Evolutionary conservation across 2,113 vertebrate species (phyloP).

Genomic region (Psephotus haematonotus): DNA sequence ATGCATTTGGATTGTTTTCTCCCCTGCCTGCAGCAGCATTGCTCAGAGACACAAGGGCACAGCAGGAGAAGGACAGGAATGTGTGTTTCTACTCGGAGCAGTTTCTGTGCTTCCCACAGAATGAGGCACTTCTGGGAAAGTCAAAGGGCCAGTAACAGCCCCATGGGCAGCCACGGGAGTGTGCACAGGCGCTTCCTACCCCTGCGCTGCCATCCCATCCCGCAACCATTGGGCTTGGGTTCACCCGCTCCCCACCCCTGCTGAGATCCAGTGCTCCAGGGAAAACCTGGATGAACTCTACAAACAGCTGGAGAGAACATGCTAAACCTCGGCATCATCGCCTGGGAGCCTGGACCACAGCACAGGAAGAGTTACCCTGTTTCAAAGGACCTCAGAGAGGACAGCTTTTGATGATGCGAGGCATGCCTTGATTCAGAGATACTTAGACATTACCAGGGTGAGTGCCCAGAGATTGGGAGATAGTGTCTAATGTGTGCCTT

Average conservation of each 20-base stretch:
- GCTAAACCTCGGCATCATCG: not conserved
- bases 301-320: not conserved
- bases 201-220: fast-evolving
- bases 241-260: fast-evolving
- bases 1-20: not conserved
- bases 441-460: not conserved
- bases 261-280: fast-evolving
- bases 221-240: fast-evolving
- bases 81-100: not conserved
- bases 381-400: not conserved
- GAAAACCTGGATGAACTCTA: not conserved
- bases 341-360: not conserved
- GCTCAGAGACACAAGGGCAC: not conserved
- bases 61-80: not conserved
- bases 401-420: not conserved
- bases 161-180: fast-evolving
- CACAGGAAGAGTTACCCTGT: not conserved
- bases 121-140: not conserved
- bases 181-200: fast-evolving
- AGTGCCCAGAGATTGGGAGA: not conserved
- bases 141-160: not conserved
- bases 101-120: not conserved
- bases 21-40: not conserved
- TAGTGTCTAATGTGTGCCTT: fast-evolving
- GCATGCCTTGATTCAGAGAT: not conserved